A percentile compares a stretch with the other conserved stretches of the same genome.
Evolutionary conservation across 64 coral and sea anemone genomes (phyloP).

Genomic region (Montipora efflorescens): DNA sequence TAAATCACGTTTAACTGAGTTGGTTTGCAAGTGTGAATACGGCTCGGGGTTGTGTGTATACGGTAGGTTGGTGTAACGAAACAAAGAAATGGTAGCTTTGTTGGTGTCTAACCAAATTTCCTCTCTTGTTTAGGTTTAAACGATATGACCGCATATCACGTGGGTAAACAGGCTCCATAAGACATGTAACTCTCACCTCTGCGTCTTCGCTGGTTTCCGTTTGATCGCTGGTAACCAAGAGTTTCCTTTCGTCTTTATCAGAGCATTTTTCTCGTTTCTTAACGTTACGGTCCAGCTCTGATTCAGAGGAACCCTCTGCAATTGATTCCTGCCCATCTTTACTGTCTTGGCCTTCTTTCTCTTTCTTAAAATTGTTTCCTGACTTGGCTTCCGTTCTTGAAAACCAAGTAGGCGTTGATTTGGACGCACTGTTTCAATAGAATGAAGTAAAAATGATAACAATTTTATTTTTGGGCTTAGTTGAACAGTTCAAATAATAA

Average conservation of each 20-base stretch:
- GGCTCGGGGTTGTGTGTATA: no score
- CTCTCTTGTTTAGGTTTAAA: no score
- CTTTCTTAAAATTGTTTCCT: background rate
- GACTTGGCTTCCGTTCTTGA: slow-evolving; percentile 6
- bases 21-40: no score
- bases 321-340: background rate
- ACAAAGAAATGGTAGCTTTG: no score
- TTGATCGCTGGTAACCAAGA: background rate
- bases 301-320: slow-evolving; percentile 23
- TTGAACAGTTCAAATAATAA: no score
- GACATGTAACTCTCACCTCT: background rate
- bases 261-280: background rate
- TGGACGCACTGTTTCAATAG: background rate
- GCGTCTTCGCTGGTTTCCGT: background rate
- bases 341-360: background rate
- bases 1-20: no score
- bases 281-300: background rate
- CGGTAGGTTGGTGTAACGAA: no score
- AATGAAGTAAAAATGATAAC: background rate
- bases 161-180: no score
- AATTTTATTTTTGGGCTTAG: no score
- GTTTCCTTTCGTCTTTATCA: slow-evolving; percentile 37
- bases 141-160: no score
- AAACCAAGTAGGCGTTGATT: slow-evolving; percentile 52
- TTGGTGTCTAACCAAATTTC: no score